phyloP scores from a whole-genome alignment of 2,113 vertebrate species.

The Etheostoma spectabile region DNA sequence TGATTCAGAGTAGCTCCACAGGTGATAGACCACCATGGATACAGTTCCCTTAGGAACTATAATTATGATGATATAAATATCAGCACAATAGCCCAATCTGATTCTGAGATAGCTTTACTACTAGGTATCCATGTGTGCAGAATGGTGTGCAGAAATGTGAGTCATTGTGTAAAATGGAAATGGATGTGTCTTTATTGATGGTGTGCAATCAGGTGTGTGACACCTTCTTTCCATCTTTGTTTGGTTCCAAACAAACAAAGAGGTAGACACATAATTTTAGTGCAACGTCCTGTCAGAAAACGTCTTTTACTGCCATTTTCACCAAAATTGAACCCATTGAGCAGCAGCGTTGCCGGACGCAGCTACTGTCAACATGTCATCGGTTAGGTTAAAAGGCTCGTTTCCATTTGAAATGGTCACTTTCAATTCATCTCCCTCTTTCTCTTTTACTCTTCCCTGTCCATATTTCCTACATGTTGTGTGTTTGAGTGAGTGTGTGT shows the following conservation, averaged over 20 bases:
- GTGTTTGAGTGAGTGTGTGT: constrained; percentile 48
- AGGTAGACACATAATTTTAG: constrained; percentile 23
- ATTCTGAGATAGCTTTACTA: neutral
- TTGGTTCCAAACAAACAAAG: constrained; percentile 32
- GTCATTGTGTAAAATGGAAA: neutral
- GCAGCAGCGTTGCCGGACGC: neutral
- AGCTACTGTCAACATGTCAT: constrained; percentile 49
- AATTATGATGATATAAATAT: constrained; percentile 8
- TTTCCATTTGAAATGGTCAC: constrained; percentile 52
- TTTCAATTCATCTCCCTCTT: constrained; percentile 39
- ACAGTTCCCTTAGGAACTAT: constrained; percentile 18
- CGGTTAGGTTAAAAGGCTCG: constrained; percentile 25
- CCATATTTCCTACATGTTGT: constrained; percentile 50
- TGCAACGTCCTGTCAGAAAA: constrained; percentile 30
- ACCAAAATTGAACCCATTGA: constrained; percentile 8
- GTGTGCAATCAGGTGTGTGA: constrained; percentile 45
- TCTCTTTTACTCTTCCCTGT: constrained; percentile 3
- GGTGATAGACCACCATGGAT: constrained; percentile 56
- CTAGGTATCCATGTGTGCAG: neutral
- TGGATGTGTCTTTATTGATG: constrained; percentile 33
- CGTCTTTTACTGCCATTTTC: constrained; percentile 1
- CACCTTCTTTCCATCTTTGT: constrained; percentile 26
- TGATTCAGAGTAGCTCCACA: constrained; percentile 63
- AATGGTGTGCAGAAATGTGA: neutral
- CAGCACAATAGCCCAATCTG: neutral